Conservation (phyloP, 2,113 vertebrate species). For the Nycticorax nycticorax region DNA sequence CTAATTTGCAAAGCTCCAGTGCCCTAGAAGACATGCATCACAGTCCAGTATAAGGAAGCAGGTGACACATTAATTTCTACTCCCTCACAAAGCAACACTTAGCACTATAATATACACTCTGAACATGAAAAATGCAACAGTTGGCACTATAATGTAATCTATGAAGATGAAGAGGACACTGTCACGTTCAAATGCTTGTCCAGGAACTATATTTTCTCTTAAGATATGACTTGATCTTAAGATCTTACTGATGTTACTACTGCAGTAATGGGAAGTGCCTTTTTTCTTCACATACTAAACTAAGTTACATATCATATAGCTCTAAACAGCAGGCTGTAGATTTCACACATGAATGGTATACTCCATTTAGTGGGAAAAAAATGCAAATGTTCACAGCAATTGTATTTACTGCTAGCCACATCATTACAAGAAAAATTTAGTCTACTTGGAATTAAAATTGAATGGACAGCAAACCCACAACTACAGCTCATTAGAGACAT, state of each 20-base stretch:
- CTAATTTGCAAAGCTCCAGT: background rate
- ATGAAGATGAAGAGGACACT: background rate
- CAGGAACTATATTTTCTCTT: background rate
- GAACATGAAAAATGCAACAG: background rate
- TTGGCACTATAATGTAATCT: background rate
- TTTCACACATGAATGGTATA: background rate
- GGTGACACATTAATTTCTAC: background rate
- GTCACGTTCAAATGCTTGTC: background rate
- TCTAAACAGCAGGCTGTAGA: background rate
- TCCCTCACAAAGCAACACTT: background rate
- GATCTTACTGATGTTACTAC: background rate
- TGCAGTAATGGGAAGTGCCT: background rate
- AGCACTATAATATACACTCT: background rate
- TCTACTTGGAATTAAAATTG: background rate
- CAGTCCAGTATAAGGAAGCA: background rate
- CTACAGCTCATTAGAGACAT: conserved; percentile 9
- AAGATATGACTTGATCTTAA: background rate
- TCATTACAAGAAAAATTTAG: background rate
- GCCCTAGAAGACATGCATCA: background rate
- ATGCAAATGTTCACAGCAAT: background rate
- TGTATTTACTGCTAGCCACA: background rate
- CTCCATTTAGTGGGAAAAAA: background rate
- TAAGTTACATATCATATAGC: background rate
- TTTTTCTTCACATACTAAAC: background rate
- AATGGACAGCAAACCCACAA: conserved; percentile 6